Evolutionary conservation across 2,888 invertebrate genomes (phyloP).

Genomic region (Drosophila hamatofila): DNA sequence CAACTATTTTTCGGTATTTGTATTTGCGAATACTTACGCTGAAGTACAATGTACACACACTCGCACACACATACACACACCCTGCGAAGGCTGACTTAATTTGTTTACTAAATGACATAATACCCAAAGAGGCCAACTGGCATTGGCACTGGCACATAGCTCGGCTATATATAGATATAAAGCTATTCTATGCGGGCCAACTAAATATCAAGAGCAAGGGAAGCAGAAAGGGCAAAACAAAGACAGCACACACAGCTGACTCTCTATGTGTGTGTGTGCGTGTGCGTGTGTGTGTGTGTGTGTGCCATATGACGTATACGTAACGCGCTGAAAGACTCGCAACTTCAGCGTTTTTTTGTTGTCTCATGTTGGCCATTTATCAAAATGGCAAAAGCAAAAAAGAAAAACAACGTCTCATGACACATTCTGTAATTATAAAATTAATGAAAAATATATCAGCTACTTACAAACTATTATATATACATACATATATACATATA

Average conservation of each 20-base stretch:
- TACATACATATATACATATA: neutral
- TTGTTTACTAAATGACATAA: conserved; percentile 77
- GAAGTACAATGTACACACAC: conserved; percentile 28
- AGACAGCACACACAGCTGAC: conserved; percentile 24
- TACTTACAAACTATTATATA: neutral
- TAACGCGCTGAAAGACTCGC: conserved; percentile 24
- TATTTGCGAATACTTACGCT: conserved; percentile 56
- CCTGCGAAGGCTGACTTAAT: conserved; percentile 56
- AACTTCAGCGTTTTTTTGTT: conserved; percentile 12
- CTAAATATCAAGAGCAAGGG: conserved; percentile 34
- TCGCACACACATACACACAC: neutral
- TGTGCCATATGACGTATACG: conserved; percentile 42
- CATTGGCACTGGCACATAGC: conserved; percentile 11
- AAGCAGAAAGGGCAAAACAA: neutral
- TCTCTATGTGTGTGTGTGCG: conserved; percentile 9
- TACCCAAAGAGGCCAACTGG: conserved; percentile 51
- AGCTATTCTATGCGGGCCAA: conserved; percentile 17
- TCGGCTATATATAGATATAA: conserved; percentile 25
- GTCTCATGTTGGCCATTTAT: conserved; percentile 47
- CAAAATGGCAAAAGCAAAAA: conserved; percentile 30
- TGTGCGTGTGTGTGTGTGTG: conserved; percentile 15
- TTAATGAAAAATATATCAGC: conserved; percentile 37
- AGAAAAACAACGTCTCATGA: conserved; percentile 6
- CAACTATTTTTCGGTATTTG: conserved; percentile 37
- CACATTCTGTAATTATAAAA: conserved; percentile 49